Conservation (phyloP, 2,797 vertebrate species). For the Hapalemur alaotrensis region DNA sequence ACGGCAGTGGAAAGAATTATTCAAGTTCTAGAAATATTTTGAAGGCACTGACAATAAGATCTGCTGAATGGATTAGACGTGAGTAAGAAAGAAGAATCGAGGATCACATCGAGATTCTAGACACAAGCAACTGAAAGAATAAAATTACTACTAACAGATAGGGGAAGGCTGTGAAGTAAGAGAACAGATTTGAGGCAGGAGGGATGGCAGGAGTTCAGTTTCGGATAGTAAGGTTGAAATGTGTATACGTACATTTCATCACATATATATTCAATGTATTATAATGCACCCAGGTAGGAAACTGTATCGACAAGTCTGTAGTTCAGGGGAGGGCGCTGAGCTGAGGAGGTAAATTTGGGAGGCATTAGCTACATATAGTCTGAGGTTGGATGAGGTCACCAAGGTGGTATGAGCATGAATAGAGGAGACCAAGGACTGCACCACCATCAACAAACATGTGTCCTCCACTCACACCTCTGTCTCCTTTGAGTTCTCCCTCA, state of each 20-base stretch:
- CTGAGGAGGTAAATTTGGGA: not conserved
- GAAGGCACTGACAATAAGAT: not conserved
- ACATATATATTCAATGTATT: not conserved
- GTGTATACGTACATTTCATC: not conserved
- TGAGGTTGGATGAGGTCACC: not conserved
- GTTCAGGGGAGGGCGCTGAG: not conserved
- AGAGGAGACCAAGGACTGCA: not conserved
- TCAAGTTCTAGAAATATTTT: not conserved
- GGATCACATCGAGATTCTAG: not conserved
- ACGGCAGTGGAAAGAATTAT: not conserved
- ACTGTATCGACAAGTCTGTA: not conserved
- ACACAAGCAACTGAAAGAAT: not conserved
- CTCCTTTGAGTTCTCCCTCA: not conserved
- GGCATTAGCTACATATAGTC: not conserved
- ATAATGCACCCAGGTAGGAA: not conserved
- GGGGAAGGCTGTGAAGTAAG: not conserved
- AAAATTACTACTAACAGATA: not conserved
- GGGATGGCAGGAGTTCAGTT: not conserved
- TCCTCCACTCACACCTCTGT: not conserved
- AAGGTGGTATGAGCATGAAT: not conserved
- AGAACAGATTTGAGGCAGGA: not conserved
- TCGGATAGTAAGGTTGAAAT: not conserved
- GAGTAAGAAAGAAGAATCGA: not conserved
- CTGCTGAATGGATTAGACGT: not conserved
- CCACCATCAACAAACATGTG: not conserved